phyloP scores from a whole-genome alignment of 1,140 invertebrate species.

The Eueides isabella region DNA sequence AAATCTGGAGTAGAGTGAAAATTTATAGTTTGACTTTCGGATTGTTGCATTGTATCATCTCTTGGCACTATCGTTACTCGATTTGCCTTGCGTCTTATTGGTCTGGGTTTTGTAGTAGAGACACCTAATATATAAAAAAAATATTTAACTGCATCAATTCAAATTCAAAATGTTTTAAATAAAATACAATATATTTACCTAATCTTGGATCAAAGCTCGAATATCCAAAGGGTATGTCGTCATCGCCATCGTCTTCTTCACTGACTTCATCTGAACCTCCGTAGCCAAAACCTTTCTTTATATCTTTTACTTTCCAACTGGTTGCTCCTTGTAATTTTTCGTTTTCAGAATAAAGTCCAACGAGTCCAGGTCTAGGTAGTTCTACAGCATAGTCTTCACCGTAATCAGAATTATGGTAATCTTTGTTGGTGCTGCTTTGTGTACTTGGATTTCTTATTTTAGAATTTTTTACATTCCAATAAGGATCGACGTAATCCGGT shows the following conservation, averaged over 20 bases:
- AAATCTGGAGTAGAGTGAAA: slow-evolving; percentile 72
- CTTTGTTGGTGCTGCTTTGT: slow-evolving; percentile 37
- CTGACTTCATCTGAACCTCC: slow-evolving; percentile 48
- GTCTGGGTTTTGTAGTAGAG: not conserved
- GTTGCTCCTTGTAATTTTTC: slow-evolving; percentile 40
- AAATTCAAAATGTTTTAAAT: too few relatives aligned
- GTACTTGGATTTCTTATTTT: slow-evolving; percentile 47
- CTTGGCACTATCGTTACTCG: not conserved
- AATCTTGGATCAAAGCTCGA: slow-evolving; percentile 68
- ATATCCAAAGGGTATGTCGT: slow-evolving; percentile 54
- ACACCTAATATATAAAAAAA: not conserved
- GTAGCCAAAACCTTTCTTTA: slow-evolving; percentile 50
- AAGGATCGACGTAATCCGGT: slow-evolving; percentile 63
- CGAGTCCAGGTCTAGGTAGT: slow-evolving; percentile 64
- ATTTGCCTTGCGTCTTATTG: not conserved
- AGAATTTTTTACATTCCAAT: slow-evolving; percentile 68
- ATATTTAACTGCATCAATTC: not conserved
- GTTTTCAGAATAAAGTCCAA: slow-evolving; percentile 67
- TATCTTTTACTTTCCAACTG: slow-evolving; percentile 48
- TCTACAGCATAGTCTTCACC: slow-evolving; percentile 62
- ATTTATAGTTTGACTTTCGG: slow-evolving; percentile 23
- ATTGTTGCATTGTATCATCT: not conserved
- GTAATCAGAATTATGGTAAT: slow-evolving; percentile 42
- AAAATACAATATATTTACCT: slow-evolving; percentile 39
- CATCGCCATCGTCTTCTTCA: slow-evolving; percentile 48